These are phyloP conservation scores for Pedetes capensis DNA, from an alignment of 2,113 vertebrate species.

Conservation along the genomic window DNA sequence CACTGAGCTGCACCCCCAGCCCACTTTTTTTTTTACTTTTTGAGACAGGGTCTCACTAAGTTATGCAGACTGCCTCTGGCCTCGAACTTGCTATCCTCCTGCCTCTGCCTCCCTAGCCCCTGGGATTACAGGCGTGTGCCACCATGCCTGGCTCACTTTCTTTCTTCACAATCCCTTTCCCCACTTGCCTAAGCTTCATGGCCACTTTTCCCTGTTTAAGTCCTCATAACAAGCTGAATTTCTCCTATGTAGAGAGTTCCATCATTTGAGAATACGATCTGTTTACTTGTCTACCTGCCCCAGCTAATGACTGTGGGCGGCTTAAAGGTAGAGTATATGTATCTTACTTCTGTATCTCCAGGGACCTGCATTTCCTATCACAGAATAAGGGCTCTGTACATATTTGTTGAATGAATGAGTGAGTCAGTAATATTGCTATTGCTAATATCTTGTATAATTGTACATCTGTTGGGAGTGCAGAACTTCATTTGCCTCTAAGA, in stretches of 20 bases:
- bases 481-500: neutral
- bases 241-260: neutral
- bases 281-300: neutral
- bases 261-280: too few species aligned
- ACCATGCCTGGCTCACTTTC: too few species aligned
- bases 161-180: neutral
- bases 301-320: neutral
- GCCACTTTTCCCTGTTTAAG: neutral
- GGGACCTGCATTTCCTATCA: neutral
- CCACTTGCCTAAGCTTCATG: neutral
- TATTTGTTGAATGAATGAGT: neutral
- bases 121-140: too few species aligned
- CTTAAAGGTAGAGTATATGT: neutral
- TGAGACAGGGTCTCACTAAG: too few species aligned
- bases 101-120: too few species aligned
- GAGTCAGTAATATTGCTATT: neutral
- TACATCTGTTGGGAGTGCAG: neutral
- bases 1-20: too few species aligned
- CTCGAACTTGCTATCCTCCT: too few species aligned
- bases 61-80: too few species aligned
- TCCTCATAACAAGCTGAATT: neutral
- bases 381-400: neutral
- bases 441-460: neutral
- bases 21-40: too few species aligned
- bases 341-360: neutral